Evolutionary conservation across 2,113 vertebrate genomes (phyloP).

Genomic region (Dendrocopos noguchii): DNA sequence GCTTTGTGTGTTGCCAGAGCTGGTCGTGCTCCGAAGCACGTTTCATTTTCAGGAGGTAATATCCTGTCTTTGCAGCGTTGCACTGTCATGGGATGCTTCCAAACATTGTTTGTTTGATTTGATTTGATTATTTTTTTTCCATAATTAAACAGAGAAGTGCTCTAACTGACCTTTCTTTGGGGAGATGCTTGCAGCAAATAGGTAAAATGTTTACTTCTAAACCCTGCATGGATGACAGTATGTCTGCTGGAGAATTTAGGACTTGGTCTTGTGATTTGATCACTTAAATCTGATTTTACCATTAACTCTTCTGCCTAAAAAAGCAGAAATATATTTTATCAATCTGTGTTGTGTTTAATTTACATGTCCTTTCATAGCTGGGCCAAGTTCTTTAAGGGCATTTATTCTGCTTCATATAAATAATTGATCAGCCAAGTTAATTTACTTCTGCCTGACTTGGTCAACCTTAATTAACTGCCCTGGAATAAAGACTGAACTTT

Average conservation of each 20-base stretch:
- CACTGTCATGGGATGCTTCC: not conserved
- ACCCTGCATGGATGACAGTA: not conserved
- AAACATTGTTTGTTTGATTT: not conserved
- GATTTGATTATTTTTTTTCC: no score
- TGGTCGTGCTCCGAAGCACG: accelerated
- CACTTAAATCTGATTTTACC: constrained; percentile 60
- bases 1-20: not conserved
- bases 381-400: constrained; percentile 91
- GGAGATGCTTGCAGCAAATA: not conserved
- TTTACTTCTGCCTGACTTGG: constrained; percentile 95
- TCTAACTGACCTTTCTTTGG: not conserved
- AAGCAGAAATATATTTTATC: constrained; percentile 79
- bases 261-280: not conserved
- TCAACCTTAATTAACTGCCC: constrained; percentile 94
- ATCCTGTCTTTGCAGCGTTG: not conserved
- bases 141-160: not conserved
- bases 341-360: constrained; percentile 88
- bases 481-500: constrained; percentile 82
- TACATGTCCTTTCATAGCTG: constrained; percentile 86
- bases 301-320: constrained; percentile 64
- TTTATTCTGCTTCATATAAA: constrained; percentile 98
- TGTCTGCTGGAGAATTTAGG: not conserved
- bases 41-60: not conserved
- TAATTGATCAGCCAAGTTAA: constrained; percentile 98
- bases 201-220: not conserved